Conservation (phyloP, 2,888 invertebrate species). For the Protula sp. region DNA sequence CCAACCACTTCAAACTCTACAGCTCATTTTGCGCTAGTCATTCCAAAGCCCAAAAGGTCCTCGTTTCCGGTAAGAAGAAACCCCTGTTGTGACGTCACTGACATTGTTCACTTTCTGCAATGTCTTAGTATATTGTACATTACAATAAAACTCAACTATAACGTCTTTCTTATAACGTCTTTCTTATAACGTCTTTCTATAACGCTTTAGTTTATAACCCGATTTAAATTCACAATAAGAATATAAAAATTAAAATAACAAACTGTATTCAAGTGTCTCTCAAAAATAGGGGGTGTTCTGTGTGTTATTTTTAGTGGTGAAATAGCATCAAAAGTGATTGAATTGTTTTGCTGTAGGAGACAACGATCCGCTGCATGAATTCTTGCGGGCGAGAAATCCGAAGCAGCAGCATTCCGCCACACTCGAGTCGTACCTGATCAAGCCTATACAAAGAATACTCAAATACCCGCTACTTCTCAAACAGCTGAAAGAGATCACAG, state of each 20-base stretch:
- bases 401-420: conserved; percentile 95
- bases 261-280: too few relatives aligned
- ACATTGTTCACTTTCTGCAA: not conserved
- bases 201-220: too few relatives aligned
- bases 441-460: conserved; percentile 95
- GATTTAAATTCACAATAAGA: too few relatives aligned
- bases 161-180: too few relatives aligned
- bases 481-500: conserved; percentile 89
- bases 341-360: conserved; percentile 65
- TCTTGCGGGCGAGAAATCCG: conserved; percentile 88
- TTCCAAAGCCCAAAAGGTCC: conserved; percentile 95
- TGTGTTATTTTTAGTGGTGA: too few relatives aligned
- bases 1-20: conserved; percentile 97
- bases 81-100: not conserved
- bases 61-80: conserved; percentile 86
- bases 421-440: conserved; percentile 94
- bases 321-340: too few relatives aligned
- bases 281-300: too few relatives aligned
- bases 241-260: too few relatives aligned
- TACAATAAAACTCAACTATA: too few relatives aligned
- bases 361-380: conserved; percentile 92
- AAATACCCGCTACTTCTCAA: conserved; percentile 88
- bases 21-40: conserved; percentile 98
- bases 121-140: too few relatives aligned
- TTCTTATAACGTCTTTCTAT: too few relatives aligned